Conservation (phyloP, 2,888 invertebrate species). For the Adelphocoris suturalis region DNA sequence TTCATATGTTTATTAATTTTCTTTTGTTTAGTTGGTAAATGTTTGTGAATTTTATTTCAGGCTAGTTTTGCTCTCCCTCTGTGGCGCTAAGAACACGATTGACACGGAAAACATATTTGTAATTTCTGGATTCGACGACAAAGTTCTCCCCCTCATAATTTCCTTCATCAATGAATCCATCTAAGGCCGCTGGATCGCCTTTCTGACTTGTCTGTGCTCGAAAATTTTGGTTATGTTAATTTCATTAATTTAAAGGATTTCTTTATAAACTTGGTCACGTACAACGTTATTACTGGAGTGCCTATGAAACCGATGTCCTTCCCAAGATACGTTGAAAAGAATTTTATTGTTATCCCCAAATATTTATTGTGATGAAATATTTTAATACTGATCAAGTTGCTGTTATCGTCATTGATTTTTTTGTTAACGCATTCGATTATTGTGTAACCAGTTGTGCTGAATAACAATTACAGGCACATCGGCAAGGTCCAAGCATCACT, state of each 20-base stretch:
- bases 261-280: neutral
- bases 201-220: neutral
- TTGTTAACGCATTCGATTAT: neutral
- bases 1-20: too few species aligned
- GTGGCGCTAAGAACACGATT: conserved; percentile 41
- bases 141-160: conserved; percentile 53
- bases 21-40: too few species aligned
- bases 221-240: neutral
- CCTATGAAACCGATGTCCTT: neutral
- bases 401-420: conserved; percentile 10
- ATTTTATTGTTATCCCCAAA: neutral
- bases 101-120: conserved; percentile 57
- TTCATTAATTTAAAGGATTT: neutral
- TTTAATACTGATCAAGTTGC: conserved; percentile 24
- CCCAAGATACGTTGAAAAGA: neutral
- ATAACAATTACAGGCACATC: too few species aligned
- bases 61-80: conserved; percentile 57
- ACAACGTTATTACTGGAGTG: neutral
- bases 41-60: neutral
- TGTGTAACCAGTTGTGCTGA: too few species aligned
- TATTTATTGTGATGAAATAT: conserved; percentile 42
- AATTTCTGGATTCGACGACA: conserved; percentile 68
- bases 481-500: too few species aligned
- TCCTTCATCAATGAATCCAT: conserved; percentile 64
- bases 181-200: conserved; percentile 13